Conservation (phyloP, 2,888 invertebrate species). For the Cylindroiulus punctatus region DNA sequence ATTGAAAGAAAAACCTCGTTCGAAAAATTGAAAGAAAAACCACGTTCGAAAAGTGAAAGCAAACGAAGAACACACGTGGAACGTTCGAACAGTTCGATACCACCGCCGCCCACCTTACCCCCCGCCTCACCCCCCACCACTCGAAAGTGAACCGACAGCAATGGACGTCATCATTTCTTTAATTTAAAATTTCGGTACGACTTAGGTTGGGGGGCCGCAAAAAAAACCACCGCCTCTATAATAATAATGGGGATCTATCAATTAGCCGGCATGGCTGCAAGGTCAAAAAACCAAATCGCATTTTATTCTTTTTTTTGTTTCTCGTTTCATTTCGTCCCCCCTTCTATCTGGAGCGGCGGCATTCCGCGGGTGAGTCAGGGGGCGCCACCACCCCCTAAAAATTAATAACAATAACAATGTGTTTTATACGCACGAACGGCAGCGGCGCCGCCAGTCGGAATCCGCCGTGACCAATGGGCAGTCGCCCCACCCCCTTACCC, state of each 20-base stretch:
- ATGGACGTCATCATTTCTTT: neutral
- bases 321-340: neutral
- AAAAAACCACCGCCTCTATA: neutral
- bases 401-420: neutral
- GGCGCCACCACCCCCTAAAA: neutral
- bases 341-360: neutral
- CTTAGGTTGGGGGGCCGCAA: neutral
- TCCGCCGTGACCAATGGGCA: neutral
- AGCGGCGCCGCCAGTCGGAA: neutral
- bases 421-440: neutral
- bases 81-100: too few relatives aligned
- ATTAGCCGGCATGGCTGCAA: neutral
- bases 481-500: neutral
- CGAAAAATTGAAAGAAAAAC: too few relatives aligned
- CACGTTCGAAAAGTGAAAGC: too few relatives aligned
- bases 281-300: neutral
- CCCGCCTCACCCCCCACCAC: too few relatives aligned
- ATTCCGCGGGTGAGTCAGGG: neutral
- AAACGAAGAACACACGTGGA: too few relatives aligned
- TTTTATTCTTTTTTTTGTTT: neutral
- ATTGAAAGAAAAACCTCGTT: too few relatives aligned
- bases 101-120: too few relatives aligned
- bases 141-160: neutral
- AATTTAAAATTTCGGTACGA: slow-evolving; percentile 17
- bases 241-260: slow-evolving; percentile 32